Evolutionary conservation across 2,797 vertebrate genomes (phyloP).

Genomic region (Lutjanus argentimaculatus): DNA sequence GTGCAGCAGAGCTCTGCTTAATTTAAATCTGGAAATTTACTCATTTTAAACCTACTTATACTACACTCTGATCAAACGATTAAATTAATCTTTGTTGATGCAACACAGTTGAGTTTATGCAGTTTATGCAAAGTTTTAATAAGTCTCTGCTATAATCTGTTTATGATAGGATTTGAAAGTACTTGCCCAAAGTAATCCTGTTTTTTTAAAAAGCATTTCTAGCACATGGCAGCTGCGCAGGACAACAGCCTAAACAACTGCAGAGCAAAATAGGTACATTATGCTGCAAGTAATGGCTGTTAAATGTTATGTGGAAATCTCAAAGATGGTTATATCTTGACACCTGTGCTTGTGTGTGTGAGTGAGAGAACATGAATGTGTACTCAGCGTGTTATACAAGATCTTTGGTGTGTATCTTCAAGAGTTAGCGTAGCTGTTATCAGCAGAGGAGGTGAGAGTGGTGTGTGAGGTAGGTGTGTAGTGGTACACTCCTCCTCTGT

Average conservation of each 20-base stretch:
- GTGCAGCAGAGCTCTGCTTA: too few species aligned
- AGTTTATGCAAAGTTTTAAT: neutral
- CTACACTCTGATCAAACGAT: too few species aligned
- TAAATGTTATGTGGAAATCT: conserved; percentile 11
- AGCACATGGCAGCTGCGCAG: neutral
- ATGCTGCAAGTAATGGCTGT: conserved; percentile 9
- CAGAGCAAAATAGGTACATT: conserved; percentile 13
- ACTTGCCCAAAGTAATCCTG: too few species aligned
- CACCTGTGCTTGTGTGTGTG: conserved; percentile 51
- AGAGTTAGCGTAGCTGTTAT: conserved; percentile 62
- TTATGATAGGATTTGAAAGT: neutral
- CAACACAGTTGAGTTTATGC: too few species aligned
- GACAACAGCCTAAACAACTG: conserved; percentile 17
- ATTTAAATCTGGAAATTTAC: too few species aligned
- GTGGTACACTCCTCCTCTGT: conserved; percentile 65
- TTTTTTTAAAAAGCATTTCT: neutral
- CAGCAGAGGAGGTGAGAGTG: conserved; percentile 67
- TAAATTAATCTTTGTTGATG: too few species aligned
- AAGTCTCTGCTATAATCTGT: neutral
- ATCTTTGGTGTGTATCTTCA: conserved; percentile 60
- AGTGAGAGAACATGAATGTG: neutral
- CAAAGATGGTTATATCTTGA: conserved; percentile 26
- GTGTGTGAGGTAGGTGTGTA: conserved; percentile 75
- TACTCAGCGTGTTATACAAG: conserved; percentile 27
- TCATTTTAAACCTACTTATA: too few species aligned